Evolutionary conservation across 2,797 vertebrate species (phyloP).

Genomic region (Meda fulgida): DNA sequence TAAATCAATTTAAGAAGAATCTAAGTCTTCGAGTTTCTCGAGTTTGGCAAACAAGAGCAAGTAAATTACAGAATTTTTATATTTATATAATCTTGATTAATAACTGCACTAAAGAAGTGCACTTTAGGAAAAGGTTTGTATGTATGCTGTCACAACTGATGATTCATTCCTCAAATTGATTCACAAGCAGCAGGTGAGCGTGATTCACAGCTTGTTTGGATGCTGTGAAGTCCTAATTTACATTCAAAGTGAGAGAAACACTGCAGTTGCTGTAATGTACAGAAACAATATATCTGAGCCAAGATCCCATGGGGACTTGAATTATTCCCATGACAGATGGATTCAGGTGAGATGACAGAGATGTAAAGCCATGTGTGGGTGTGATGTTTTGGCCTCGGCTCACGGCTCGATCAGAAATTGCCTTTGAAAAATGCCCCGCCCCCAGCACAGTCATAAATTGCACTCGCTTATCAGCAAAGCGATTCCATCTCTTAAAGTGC

Average conservation of each 20-base stretch:
- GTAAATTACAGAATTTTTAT: not conserved
- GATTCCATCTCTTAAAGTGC: slow-evolving; percentile 43
- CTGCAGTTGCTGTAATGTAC: slow-evolving; percentile 32
- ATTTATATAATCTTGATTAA: not conserved
- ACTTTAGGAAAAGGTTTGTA: slow-evolving; percentile 15
- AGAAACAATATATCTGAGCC: slow-evolving; percentile 47
- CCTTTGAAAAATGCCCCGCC: slow-evolving; percentile 40
- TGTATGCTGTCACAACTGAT: slow-evolving; percentile 5
- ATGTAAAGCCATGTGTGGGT: slow-evolving; percentile 37
- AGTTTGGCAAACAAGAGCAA: not conserved
- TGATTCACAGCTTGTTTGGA: slow-evolving; percentile 48
- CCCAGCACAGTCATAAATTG: slow-evolving; percentile 44
- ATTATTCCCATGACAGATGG: slow-evolving; percentile 44
- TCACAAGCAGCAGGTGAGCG: slow-evolving; percentile 27
- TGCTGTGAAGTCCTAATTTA: slow-evolving; percentile 41
- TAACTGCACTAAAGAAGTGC: not conserved
- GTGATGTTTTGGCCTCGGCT: slow-evolving; percentile 30
- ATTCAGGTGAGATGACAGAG: slow-evolving; percentile 50
- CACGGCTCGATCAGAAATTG: slow-evolving; percentile 27
- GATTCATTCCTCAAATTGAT: slow-evolving; percentile 25
- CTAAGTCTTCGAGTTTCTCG: not conserved
- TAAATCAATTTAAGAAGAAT: not conserved
- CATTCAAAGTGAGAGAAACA: slow-evolving; percentile 31
- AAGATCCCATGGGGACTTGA: slow-evolving; percentile 35
- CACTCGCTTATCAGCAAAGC: slow-evolving; percentile 39